Evolutionary conservation across 2,888 invertebrate genomes (phyloP).

Genomic region (Candidula unifasciata): DNA sequence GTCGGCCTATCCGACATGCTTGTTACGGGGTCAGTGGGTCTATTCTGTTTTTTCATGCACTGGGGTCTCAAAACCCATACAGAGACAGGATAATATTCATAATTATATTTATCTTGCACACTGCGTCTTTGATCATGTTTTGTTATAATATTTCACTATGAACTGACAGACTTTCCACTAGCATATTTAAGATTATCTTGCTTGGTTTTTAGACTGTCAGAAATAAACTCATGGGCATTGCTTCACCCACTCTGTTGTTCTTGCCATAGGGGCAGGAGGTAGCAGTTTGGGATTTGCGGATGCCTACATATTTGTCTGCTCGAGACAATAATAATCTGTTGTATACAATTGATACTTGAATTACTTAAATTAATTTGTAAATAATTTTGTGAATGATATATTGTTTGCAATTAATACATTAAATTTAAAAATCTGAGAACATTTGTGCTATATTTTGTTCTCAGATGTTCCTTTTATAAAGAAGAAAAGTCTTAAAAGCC

Average conservation of each 20-base stretch:
- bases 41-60: background rate
- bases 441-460: too few relatives aligned
- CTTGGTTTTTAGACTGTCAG: conserved; percentile 32
- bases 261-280: conserved; percentile 25
- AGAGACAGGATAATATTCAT: background rate
- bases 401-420: too few relatives aligned
- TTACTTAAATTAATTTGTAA: too few relatives aligned
- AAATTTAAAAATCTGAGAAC: too few relatives aligned
- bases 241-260: conserved; percentile 45
- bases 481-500: too few relatives aligned
- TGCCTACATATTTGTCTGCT: conserved; percentile 24
- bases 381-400: too few relatives aligned
- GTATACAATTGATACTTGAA: too few relatives aligned
- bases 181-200: conserved; percentile 31
- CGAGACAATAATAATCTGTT: too few relatives aligned
- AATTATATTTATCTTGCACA: too few relatives aligned
- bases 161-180: conserved; percentile 27
- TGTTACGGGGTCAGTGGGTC: too few relatives aligned
- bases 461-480: too few relatives aligned
- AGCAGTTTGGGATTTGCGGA: conserved; percentile 44
- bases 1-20: too few relatives aligned
- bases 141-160: background rate
- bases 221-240: conserved; percentile 35
- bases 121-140: background rate
- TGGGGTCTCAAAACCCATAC: background rate